These are phyloP conservation scores for Leucania comma DNA, from an alignment of 2,888 invertebrate species.

Conservation along the genomic window DNA sequence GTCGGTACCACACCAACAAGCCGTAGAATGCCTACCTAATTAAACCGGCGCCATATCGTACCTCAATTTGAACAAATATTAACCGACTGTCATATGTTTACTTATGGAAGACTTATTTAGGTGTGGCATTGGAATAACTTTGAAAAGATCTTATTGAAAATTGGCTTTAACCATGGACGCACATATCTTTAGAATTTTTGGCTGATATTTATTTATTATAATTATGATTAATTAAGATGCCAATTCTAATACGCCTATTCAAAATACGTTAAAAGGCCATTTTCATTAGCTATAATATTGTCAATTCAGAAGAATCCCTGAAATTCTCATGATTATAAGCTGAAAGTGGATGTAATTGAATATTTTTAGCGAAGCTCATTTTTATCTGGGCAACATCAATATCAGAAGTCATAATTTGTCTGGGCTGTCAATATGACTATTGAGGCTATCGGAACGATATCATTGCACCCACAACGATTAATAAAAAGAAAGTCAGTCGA, in stretches of 20 bases:
- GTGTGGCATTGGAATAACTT: conserved; percentile 62
- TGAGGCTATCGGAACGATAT: conserved; percentile 54
- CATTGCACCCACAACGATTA: conserved; percentile 51
- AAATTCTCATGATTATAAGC: conserved; percentile 1
- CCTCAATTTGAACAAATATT: conserved; percentile 79
- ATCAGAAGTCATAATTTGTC: conserved; percentile 42
- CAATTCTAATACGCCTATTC: conserved; percentile 5
- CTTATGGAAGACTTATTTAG: conserved; percentile 61
- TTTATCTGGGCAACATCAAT: conserved; percentile 42
- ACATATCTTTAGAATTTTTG: conserved; percentile 1
- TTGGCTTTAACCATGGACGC: conserved; percentile 17
- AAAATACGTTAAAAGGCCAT: conserved; percentile 7
- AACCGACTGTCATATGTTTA: conserved; percentile 69
- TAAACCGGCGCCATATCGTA: conserved; percentile 70
- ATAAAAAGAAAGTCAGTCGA: conserved; percentile 45
- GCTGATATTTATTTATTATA: conserved; percentile 17
- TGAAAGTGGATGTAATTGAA: background rate
- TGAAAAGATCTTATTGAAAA: conserved; percentile 57
- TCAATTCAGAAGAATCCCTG: conserved; percentile 1
- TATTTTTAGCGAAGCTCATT: conserved; percentile 16
- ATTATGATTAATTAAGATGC: conserved; percentile 7
- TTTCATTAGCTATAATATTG: conserved; percentile 11
- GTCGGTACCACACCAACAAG: conserved; percentile 55
- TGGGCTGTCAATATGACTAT: conserved; percentile 46
- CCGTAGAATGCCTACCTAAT: conserved; percentile 69